Evolutionary conservation across 2,888 invertebrate genomes (phyloP).

Genomic region (Drosophila sordidula): DNA sequence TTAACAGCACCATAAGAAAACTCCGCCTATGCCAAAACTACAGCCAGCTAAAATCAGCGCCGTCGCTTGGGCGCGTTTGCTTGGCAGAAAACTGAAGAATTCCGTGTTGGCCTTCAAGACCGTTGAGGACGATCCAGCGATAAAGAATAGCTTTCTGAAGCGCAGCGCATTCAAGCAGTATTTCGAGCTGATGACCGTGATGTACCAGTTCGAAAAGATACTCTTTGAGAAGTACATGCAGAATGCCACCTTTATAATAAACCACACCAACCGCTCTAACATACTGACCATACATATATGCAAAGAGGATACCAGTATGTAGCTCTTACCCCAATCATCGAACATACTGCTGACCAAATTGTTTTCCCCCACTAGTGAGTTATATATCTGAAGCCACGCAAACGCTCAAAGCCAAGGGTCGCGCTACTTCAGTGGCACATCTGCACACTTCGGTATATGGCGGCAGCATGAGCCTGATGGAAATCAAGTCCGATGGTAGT

Average conservation of each 20-base stretch:
- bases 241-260: slow-evolving; percentile 88
- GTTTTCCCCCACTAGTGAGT: slow-evolving; percentile 52
- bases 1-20: slow-evolving; percentile 62
- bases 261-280: slow-evolving; percentile 89
- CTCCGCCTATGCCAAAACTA: slow-evolving; percentile 87
- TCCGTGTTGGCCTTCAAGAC: slow-evolving; percentile 92
- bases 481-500: slow-evolving; percentile 25
- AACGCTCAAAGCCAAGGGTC: slow-evolving; percentile 52
- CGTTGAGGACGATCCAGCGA: slow-evolving; percentile 84
- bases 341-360: not conserved
- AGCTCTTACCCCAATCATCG: not conserved
- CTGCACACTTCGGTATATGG: slow-evolving; percentile 12
- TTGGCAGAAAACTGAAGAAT: slow-evolving; percentile 92
- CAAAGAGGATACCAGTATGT: slow-evolving; percentile 71
- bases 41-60: slow-evolving; percentile 93
- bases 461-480: slow-evolving; percentile 20
- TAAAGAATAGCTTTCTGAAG: slow-evolving; percentile 90
- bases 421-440: not conserved
- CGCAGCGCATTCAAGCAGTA: slow-evolving; percentile 92
- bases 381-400: slow-evolving; percentile 74
- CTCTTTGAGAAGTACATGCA: slow-evolving; percentile 91
- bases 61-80: slow-evolving; percentile 93
- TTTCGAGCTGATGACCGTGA: slow-evolving; percentile 89
- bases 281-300: slow-evolving; percentile 87
- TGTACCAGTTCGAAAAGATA: slow-evolving; percentile 91